These are phyloP conservation scores for Puma concolor DNA, from an alignment of 2,113 vertebrate genomes.

Conservation along the genomic window DNA sequence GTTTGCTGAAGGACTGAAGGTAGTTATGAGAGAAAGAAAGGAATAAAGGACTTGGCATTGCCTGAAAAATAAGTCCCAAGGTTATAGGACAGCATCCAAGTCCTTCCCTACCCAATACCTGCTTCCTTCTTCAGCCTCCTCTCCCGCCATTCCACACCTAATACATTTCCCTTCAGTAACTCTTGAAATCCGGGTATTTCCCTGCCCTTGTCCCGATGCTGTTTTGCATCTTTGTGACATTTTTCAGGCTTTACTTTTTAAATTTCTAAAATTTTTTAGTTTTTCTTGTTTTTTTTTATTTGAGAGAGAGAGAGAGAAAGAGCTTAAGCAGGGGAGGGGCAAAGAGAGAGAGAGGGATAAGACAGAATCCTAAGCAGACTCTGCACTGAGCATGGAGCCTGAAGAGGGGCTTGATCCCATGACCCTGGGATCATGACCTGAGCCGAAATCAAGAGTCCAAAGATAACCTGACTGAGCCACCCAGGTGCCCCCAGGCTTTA, in stretches of 20 bases:
- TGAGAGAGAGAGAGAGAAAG: no score
- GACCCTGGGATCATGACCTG: no score
- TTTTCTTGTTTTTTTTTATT: no score
- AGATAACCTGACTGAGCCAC: no score
- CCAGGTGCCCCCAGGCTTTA: not conserved
- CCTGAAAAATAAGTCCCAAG: not conserved
- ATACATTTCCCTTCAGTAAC: not conserved
- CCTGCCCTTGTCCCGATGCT: not conserved
- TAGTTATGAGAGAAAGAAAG: not conserved
- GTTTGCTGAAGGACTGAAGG: not conserved
- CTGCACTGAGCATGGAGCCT: no score
- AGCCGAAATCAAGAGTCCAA: no score
- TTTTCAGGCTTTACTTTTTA: not conserved
- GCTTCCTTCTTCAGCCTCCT: not conserved
- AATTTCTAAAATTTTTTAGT: no score
- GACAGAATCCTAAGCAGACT: no score
- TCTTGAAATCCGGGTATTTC: not conserved
- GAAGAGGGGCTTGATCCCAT: no score
- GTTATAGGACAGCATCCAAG: not conserved
- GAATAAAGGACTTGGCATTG: not conserved
- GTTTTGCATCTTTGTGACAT: not conserved
- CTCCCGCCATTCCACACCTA: not conserved
- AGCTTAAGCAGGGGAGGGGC: no score
- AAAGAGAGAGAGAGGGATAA: no score
- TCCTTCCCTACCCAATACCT: not conserved